Evolutionary conservation across 2,113 vertebrate genomes (phyloP), one percentile per base, ranked within the genome.

Genomic region (Oriolus oriolus): DNA sequence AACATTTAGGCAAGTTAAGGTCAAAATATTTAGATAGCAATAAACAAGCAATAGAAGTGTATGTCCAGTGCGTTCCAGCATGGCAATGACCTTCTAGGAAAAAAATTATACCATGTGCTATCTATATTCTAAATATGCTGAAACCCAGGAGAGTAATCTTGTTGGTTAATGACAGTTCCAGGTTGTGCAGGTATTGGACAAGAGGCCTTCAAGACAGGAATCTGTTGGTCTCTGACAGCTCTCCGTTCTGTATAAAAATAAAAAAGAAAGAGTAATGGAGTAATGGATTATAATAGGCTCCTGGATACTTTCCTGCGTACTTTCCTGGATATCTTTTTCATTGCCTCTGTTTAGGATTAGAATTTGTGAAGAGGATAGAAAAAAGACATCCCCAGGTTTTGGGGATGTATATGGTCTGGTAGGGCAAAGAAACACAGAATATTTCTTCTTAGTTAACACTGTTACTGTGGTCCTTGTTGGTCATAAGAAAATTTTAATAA

Each of bases 91-190:
- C 13, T 44, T 75, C 28, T 41, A 17, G 19, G 6, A 22, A 76
- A 86, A 71, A 82, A n/a, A 50, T 10, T 28, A 22, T 7, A 6
- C 31, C 1, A 0, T 18, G 1, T 57, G 5, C 10, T 77, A 8
- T 52, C 57, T 45, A 11, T 54, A 52, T 12, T 33, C 15, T 33
- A 68, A 64, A 84, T 39, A 24, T 27, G 26, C 8, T 95, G 57
- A 84, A 79, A 57, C 3, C 2, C 44, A 31, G 14, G 42, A 84
- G 3, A 82, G 8, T 16, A 52, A 42, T 63, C 28, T 50, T 73
- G 3, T 35, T 75, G 14, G 47, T 60, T 82, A 83, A 49, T 53
- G 42, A 24, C 13, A 44, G 53, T 64, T 79, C 3, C 21, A 75
- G 61, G 11, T 22, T 68, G 9, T 68, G 27, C n/a, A 75, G 23